Evolutionary conservation across 2,888 invertebrate species (phyloP), one percentile per base, ranked within the genome.

Genomic region (Dendrolimus houi): DNA sequence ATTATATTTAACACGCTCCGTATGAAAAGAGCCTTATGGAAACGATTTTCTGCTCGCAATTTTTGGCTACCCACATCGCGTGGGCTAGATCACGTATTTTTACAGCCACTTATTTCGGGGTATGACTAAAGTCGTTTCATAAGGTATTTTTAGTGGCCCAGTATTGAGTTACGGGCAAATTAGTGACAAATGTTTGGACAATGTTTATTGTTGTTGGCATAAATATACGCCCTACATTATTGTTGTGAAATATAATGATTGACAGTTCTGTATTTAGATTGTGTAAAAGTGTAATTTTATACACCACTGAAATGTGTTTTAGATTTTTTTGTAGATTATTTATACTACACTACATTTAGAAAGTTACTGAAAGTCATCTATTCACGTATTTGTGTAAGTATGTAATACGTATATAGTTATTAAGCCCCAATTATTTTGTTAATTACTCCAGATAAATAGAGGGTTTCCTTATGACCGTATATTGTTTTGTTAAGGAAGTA

Each of bases 81-180:
- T 85, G 83, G 81, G 83, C 70, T 74, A 72, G 62, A 63, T 67
- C 67, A 70, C 71, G 64, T 63, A 56, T 79, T 80, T 83, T 85
- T 79, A 69, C 71, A 74, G 68, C 75, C 71, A 77, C 73, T 75
- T 85, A 85, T 86, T 86, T 81, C 67, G 59, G 77, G 69, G 72
- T 67, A 70, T 87, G 87, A 87, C 81, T 86, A 86, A 85, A 74
- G 61, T 63, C 60, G 79, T 75, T 86, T 83, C 72, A 62, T 71
- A 75, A 73, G 72, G 72, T 74, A 79, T 81, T 79, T 81, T 80
- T 80, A 82, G 83, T 81, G 75, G 75, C 71, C 67, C 68, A 74
- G 80, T 84, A 72, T 85, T 80, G 71, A 70, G 77, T 85, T 83
- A 79, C 82, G 71, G 64, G 14, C 57, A 62, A 64, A 72, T 62